Evolutionary conservation across 1,140 invertebrate genomes (phyloP), one percentile per base, ranked within the genome.

Genomic region (Drosophila baimaii): DNA sequence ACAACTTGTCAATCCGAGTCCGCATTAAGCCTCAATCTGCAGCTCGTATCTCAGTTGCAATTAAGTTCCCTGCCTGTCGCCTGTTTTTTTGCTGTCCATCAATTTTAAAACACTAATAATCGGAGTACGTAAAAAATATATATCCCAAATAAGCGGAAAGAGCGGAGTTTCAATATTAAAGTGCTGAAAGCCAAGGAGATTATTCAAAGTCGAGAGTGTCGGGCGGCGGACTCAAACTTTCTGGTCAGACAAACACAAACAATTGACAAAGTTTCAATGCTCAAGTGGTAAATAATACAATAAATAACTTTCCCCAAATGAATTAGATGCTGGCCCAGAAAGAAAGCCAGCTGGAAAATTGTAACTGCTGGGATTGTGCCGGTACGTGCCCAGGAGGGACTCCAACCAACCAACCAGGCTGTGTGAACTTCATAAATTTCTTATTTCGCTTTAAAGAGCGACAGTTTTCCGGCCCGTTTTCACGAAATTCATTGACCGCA

Each of bases 231-330:
- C 13, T 41, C 19, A 49, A 71, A 57, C 52, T 71, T 71, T 72
- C 27, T 21, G 64, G 66, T 47, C 66, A 49, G 33, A 35, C 66
- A 58, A 72, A 58, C 69, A 72, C 43, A 72, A 72, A 72, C 69
- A 71, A 72, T 72, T 71, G 69, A 72, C 66, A 72, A 72, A 72
- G 69, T 72, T 72, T 71, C 66, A 31, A 35, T 58, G 52, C 69
- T 58, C 66, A 71, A 72, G 65, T 72, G 66, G 69, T 72, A 72
- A 72, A 72, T 72, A 72, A 72, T 72, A 72, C 69, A 72, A 72
- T 72, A 72, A 72, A 72, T 72, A 72, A 72, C 69, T 72, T 72
- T 58, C 69, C 69, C 43, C 69, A 71, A 71, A 72, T 72, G 69
- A 72, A 72, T 72, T 71, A 71, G 69, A 72, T 58, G 69, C 51